Evolutionary conservation across 1,140 invertebrate genomes (phyloP).

Genomic region (Ceratina calcarata): DNA sequence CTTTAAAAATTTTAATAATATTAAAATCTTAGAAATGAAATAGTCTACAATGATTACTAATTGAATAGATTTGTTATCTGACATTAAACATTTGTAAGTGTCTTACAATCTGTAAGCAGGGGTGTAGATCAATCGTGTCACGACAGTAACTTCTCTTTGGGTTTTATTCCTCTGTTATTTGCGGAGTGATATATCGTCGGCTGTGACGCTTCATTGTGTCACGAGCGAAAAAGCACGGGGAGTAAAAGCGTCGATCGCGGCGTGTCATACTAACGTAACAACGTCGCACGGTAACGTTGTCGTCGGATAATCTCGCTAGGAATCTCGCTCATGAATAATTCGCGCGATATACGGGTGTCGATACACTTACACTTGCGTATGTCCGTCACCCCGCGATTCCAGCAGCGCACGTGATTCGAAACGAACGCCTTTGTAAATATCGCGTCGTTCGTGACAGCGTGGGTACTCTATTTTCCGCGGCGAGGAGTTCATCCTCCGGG

Average conservation of each 20-base stretch:
- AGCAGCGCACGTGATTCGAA: constrained; percentile 35
- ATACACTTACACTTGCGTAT: constrained; percentile 31
- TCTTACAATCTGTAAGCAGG: too few species aligned
- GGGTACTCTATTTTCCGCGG: background rate
- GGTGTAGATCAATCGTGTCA: too few species aligned
- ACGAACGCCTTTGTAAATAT: constrained; percentile 55
- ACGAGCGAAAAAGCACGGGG: constrained; percentile 41
- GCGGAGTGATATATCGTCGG: constrained; percentile 42
- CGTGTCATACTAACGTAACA: constrained; percentile 29
- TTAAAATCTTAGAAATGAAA: too few species aligned
- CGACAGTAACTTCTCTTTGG: constrained; percentile 21
- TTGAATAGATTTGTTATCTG: too few species aligned
- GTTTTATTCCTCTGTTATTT: constrained; percentile 28
- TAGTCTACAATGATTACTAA: too few species aligned
- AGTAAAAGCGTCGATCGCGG: constrained; percentile 49
- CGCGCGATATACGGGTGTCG: constrained; percentile 23
- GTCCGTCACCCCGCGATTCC: constrained; percentile 20
- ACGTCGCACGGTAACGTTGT: constrained; percentile 7
- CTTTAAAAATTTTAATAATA: too few species aligned
- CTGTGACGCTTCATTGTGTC: constrained; percentile 12
- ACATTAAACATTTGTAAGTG: too few species aligned
- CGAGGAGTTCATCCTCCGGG: constrained; percentile 8
- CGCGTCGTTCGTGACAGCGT: background rate
- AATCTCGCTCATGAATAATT: constrained; percentile 67
- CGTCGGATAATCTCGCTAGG: constrained; percentile 60